Base-by-base conservation (phyloP, 2,888 invertebrate genomes). In the Euproctis similis region DNA sequence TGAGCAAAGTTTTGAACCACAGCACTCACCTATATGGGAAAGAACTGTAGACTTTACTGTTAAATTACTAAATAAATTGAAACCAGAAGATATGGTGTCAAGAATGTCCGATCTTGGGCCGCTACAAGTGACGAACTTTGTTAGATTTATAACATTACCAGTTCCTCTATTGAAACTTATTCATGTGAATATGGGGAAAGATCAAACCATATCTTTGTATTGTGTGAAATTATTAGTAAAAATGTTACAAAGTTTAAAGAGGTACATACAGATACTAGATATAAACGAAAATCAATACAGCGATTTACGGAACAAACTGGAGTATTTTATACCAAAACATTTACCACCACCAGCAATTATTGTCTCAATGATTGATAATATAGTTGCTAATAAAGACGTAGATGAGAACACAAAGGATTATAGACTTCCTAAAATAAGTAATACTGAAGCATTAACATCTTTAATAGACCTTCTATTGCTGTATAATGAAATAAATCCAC, bases 1-100 rank as follows among this genome's bases (percentile, higher is more conserved):
- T 7, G 89, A 89, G 34, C 74, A 85, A 1, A 86, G 85, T 46
- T 84, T 92, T 39, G 88, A 88, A 52, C 90, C 90, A 0, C 70
- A 87, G 46, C 68, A 80, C 34, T 82, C 87, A 0, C 70, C 73
- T 5, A 78, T 86, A 41, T 89, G 88, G 88, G 68, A 85, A 20
- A 82, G 63, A 50, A 69, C 86, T 5, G 53, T 72, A 9, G 58
- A 72, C 2, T 89, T 88, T 58, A 60, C 77, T 0, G 60, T 75
- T 22, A 69, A 70, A 30, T 50, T 88, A 10, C 36, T 87, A 1
- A 65, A 71, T 20, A 75, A 71, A 38, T 51, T 88, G 17, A 71
- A 76, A 36, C 86, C 87, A 5, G 71, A 71, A 42, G 81, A 81
- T 37, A 67, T 90, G 23, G 70, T 86, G 11, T 59, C 66, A 11